Evolutionary conservation across 2,888 invertebrate species (phyloP).

Genomic region (Orchesella flavescens): DNA sequence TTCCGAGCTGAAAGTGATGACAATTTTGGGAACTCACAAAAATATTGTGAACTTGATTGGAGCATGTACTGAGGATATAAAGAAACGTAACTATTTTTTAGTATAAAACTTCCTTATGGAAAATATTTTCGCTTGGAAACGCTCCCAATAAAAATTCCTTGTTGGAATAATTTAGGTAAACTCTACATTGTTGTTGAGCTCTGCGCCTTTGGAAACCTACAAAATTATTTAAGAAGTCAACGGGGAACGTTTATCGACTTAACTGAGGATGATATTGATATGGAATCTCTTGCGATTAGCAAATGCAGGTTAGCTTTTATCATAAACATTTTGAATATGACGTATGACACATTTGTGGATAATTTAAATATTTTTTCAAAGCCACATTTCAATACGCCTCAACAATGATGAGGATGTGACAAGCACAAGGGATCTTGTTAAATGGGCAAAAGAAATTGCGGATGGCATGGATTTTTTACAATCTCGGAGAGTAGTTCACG

Average conservation of each 20-base stretch:
- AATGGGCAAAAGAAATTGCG: conserved; percentile 41
- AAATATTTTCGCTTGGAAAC: no score
- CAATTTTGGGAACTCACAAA: conserved; percentile 46
- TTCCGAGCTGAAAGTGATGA: conserved; percentile 62
- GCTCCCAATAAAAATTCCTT: no score
- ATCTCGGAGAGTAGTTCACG: conserved; percentile 56
- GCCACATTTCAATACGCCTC: neutral
- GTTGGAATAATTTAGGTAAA: conserved; percentile 34
- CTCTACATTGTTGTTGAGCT: conserved; percentile 54
- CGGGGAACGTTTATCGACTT: conserved; percentile 33
- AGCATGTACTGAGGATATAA: conserved; percentile 52
- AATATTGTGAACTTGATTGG: conserved; percentile 52
- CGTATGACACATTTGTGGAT: no score
- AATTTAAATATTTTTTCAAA: no score
- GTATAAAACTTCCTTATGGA: neutral
- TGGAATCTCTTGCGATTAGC: no score
- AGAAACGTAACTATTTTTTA: conserved; percentile 26
- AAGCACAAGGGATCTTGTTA: neutral
- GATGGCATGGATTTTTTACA: conserved; percentile 56
- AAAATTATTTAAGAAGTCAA: conserved; percentile 31
- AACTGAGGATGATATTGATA: neutral
- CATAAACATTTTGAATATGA: no score
- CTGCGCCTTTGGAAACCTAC: conserved; percentile 48
- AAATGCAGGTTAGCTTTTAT: neutral
- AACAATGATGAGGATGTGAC: neutral